phyloP scores from a whole-genome alignment of 2,797 vertebrate genomes.

The Heterohyrax brucei region DNA sequence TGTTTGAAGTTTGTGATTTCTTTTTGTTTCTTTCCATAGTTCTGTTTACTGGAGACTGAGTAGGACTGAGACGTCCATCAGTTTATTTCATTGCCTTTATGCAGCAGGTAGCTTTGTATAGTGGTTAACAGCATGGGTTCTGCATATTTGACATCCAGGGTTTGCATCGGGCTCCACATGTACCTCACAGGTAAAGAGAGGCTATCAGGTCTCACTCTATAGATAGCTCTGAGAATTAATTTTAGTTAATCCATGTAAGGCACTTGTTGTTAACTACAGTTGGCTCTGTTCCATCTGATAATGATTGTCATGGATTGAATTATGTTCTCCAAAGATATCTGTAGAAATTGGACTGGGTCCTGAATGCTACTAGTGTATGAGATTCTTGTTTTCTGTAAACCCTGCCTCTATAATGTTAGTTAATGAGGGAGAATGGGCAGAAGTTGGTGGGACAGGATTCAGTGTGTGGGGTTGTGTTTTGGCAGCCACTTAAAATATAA shows the following conservation, averaged over 20 bases:
- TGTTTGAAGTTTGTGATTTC: conserved; percentile 43
- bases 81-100: not conserved
- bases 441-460: too few species aligned
- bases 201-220: not conserved
- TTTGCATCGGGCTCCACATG: not conserved
- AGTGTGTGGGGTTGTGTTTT: too few species aligned
- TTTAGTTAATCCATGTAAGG: conserved; percentile 5
- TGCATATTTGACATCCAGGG: not conserved
- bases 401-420: too few species aligned
- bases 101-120: not conserved
- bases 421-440: too few species aligned
- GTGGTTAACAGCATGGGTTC: not conserved
- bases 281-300: too few species aligned
- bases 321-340: too few species aligned
- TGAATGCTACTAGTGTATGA: too few species aligned
- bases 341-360: too few species aligned
- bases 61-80: not conserved
- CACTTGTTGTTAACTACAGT: too few species aligned
- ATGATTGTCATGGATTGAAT: too few species aligned
- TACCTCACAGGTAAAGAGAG: conserved; percentile 18
- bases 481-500: too few species aligned
- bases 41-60: conserved; percentile 4
- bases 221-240: conserved; percentile 25
- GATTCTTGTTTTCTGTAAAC: too few species aligned
- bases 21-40: conserved; percentile 46